Base-by-base conservation (phyloP, 2,113 vertebrate genomes). In the Corythaeola cristata region DNA sequence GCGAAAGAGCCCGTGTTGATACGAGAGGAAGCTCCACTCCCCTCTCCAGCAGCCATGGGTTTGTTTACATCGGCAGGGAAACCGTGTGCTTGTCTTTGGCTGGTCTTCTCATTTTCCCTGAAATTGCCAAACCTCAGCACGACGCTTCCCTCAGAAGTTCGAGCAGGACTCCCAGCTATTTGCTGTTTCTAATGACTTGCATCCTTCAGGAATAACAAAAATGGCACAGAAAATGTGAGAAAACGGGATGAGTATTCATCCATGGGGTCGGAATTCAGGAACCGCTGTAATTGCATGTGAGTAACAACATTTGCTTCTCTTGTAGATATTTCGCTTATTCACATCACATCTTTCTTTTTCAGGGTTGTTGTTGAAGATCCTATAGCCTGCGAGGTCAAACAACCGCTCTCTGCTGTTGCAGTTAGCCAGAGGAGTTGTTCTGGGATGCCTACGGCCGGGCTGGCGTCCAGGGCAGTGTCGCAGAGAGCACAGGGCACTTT, bases 191-290 rank as follows among this genome's bases (percentile, higher is more conserved):
- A 77, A 50, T 55, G 50, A 92, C 81, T 89, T 52, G 69, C 69
- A 92, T 58, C 67, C 59, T 83, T 86, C 58, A 56, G 53, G 71
- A 88, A 85, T 58, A 94, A 96, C 58, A 5, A 92, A 92, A 80
- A 17, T 6, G 55, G 55, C 81, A 90, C 4, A 79, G 47, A 52
- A 80, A 93, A 88, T 79, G 81, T 47, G 71, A 88, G 85, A 79
- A 88, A 83, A 83, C 19, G 26, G 75, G 74, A 82, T 10, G 56
- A 18, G 33, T 49, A 60, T 90, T 79, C 71, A 81, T 44, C 55
- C 59, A 50, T n/a, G 45, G 45, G 39, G 68, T 4, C 66, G 56
- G 82, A 88, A 77, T 58, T 73, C 88, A 73, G 78, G 87, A 90
- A 86, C 71, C 49, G 58, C 78, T 76, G 35, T 49, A 90, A 91